Evolutionary conservation across 2,888 invertebrate species (phyloP), one percentile per base, ranked within the genome.

Genomic region (Standfussiana lucernea): DNA sequence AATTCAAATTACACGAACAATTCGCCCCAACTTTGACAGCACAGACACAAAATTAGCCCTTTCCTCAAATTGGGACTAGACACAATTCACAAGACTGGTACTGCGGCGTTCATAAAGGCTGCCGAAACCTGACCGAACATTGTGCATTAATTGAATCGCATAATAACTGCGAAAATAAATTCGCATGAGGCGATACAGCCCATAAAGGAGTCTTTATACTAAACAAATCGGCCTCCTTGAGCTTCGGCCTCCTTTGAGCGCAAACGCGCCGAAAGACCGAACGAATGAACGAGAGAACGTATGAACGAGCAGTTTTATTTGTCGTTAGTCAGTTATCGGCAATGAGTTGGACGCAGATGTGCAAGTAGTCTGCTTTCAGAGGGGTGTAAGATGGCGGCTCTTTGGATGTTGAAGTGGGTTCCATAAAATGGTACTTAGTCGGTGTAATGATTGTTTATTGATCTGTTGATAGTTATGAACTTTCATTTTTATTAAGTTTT

Each of bases 221-320:
- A 95, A 96, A 96, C 96, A 96, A 96, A 95, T 96, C 96, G 96
- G 96, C 92, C 91, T 93, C 94, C 94, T 96, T 96, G 80, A 84
- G 80, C 40, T 80, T 96, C 96, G 96, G 96, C 92, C 91, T 93
- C 94, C 94, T 96, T 96, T 96, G 95, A 94, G 91, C 86, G 83
- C 79, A 96, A 96, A 95, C 90, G 93, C 79, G 91, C 96, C 96
- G 96, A 86, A 80, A 92, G 83, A 82, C 82, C 91, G 88, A 91
- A 90, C 91, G 91, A 92, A 87, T 92, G 93, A 91, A 90, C 91
- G 91, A 71, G 65, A 65, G 80, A 71, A 79, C 91, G 89, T 91
- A 90, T 92, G 91, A 92, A 89, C 93, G 93, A 91, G 90, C 91
- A 91, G 93, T 94, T 95, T 95, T 95, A 94, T 95, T 93, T 93